phyloP scores from a whole-genome alignment of 1,140 invertebrate species.

The Melipona quadrifasciata region DNA sequence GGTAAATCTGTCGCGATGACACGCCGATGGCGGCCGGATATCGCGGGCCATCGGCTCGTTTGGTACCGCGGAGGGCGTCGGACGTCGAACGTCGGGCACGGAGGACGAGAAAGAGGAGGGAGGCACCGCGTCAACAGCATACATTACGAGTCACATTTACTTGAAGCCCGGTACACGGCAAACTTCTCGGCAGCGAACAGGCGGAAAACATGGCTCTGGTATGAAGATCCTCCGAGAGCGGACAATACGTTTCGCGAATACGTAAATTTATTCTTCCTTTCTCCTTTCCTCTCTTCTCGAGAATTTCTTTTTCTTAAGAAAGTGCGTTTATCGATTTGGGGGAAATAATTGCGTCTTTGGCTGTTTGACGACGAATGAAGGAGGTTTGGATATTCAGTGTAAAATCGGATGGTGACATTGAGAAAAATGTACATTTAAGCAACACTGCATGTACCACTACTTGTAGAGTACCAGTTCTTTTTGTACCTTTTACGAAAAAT shows the following conservation, averaged over 20 bases:
- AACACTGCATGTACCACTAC: too few species aligned
- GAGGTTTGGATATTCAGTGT: background rate
- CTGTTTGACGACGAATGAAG: background rate
- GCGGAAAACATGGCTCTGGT: background rate
- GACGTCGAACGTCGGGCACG: conserved; percentile 40
- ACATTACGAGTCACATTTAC: conserved; percentile 70
- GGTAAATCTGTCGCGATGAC: conserved; percentile 67
- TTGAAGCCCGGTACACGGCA: conserved; percentile 43
- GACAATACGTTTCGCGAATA: background rate
- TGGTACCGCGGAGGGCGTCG: conserved; percentile 75
- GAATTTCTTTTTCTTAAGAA: too few species aligned
- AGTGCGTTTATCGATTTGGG: too few species aligned
- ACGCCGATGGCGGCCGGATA: conserved; percentile 74
- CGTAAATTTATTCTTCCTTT: background rate
- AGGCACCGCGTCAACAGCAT: conserved; percentile 72
- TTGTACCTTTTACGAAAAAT: too few species aligned
- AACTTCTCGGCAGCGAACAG: conserved; percentile 28
- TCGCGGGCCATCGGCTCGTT: conserved; percentile 77
- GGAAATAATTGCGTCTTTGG: background rate
- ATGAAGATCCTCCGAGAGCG: background rate
- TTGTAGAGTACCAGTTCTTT: too few species aligned
- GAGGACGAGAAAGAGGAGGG: conserved; percentile 38
- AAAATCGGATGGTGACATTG: background rate
- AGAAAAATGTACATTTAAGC: background rate
- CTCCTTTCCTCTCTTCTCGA: background rate